Percentiles rank a stretch among this genome's conserved stretches.
Evolutionary conservation across 2,797 vertebrate species (phyloP).

Genomic region (Onychomys leucogaster): DNA sequence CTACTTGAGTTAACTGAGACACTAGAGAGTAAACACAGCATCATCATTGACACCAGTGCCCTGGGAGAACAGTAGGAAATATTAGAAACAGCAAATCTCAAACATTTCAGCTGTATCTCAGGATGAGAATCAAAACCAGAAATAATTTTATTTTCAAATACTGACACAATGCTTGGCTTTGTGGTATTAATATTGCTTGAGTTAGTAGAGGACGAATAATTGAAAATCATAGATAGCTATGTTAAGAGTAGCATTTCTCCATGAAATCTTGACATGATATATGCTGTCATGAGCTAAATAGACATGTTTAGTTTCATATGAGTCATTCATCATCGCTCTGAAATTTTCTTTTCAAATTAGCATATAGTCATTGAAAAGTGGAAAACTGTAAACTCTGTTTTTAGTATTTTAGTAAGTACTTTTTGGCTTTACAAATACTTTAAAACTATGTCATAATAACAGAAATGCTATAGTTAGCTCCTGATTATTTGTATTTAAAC

Average conservation of each 20-base stretch:
- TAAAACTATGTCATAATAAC: neutral
- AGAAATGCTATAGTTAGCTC: neutral
- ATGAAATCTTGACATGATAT: neutral
- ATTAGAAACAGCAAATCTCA: neutral
- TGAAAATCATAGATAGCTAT: neutral
- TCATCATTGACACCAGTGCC: neutral
- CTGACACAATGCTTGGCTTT: neutral
- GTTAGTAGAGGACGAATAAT: neutral
- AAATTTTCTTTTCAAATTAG: neutral
- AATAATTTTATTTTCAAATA: neutral
- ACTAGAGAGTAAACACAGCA: neutral
- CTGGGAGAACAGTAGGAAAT: neutral
- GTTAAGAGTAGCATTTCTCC: neutral
- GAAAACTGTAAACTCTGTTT: neutral
- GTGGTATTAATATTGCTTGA: constrained; percentile 22
- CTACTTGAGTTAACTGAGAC: neutral
- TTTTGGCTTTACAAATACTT: neutral
- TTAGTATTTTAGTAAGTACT: neutral
- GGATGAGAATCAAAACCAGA: neutral
- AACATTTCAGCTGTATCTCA: neutral
- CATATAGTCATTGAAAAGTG: neutral
- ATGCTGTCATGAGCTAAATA: neutral
- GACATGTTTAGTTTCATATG: neutral
- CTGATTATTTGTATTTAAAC: neutral
- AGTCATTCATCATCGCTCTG: neutral